Base-by-base conservation (phyloP, 2,113 vertebrate genomes). In the Hystrix brachyura region DNA sequence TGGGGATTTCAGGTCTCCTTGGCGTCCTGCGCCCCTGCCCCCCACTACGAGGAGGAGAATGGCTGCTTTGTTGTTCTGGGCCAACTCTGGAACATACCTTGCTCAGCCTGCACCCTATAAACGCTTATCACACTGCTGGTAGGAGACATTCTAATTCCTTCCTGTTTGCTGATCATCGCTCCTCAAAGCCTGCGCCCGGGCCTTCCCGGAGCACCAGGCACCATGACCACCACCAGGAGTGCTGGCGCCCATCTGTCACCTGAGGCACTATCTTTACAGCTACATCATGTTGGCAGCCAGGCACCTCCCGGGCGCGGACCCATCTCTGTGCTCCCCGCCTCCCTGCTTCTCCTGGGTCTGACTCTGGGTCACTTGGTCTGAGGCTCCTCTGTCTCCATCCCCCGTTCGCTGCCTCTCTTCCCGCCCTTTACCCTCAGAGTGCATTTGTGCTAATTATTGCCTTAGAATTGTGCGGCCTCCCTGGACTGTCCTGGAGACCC, bases 141-240 rank as follows among this genome's bases (percentile, higher is more conserved):
- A 90, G 96, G 87, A 96, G 84, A 96, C 87, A 71, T 60, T 97
- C 94, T 96, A 97, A 92, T 96, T 97, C 92, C 90, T 97, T 97
- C 96, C 97, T 97, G 96, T 98, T 98, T 95, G 90, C 88, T 87
- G 83, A 95, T 69, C 92, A 9, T 21, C 79, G 38, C 48, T 97
- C 80, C 84, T 94, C 94, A 94, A 95, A 91, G 82, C 76, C 87
- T 91, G 14, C 1, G 3, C 17, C n/a, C 1, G 48, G 60, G 60
- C 69, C 55, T 82, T 78, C 69, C n/a, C 51, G 7, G 2, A 25
- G 57, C 32, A 93, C 65, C 89, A 71, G 64, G 91, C 90, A 90
- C 90, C 18, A 25, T 94, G 72, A 60, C 64, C 23, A 3, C 60
- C 69, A n/a, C 59, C 51, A 87, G 55, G 69, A 94, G 90, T 17